These are phyloP conservation scores for Microcebus lehilahytsara DNA, from an alignment of 2,113 vertebrate species.

Conservation along the genomic window DNA sequence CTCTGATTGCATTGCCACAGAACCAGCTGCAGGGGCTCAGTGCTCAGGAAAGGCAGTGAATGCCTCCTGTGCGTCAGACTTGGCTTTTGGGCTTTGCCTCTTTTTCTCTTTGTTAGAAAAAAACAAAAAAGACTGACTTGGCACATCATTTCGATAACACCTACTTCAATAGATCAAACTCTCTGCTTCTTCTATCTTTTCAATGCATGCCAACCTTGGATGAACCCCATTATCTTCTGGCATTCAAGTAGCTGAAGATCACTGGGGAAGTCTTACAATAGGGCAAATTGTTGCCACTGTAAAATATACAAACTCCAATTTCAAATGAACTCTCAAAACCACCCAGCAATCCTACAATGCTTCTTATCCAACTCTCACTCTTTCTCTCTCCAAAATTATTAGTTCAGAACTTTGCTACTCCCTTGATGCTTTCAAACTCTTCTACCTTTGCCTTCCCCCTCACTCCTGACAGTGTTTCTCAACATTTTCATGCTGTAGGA, in stretches of 20 bases:
- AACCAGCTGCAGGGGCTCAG: background rate
- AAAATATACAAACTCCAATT: background rate
- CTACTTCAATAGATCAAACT: background rate
- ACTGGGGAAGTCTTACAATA: background rate
- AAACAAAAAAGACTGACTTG: background rate
- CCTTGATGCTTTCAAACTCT: background rate
- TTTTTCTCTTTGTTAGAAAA: slow-evolving; percentile 36
- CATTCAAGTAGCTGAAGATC: background rate
- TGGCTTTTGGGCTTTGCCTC: background rate
- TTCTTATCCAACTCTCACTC: background rate
- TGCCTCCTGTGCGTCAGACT: background rate
- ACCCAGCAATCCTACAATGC: background rate
- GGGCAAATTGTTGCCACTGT: background rate
- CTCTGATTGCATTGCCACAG: background rate
- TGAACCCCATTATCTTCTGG: background rate
- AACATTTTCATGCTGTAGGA: background rate
- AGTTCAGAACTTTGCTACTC: background rate
- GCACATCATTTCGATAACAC: background rate
- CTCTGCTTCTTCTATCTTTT: background rate
- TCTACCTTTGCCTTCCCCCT: background rate
- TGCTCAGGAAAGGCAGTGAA: background rate
- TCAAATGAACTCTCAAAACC: background rate
- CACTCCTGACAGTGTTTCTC: background rate
- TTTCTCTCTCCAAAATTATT: background rate
- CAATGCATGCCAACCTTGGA: background rate